A percentile compares a stretch with the other conserved stretches of the same genome.
Evolutionary conservation across 2,888 invertebrate genomes (phyloP).

Genomic region (Punctoribates punctum): DNA sequence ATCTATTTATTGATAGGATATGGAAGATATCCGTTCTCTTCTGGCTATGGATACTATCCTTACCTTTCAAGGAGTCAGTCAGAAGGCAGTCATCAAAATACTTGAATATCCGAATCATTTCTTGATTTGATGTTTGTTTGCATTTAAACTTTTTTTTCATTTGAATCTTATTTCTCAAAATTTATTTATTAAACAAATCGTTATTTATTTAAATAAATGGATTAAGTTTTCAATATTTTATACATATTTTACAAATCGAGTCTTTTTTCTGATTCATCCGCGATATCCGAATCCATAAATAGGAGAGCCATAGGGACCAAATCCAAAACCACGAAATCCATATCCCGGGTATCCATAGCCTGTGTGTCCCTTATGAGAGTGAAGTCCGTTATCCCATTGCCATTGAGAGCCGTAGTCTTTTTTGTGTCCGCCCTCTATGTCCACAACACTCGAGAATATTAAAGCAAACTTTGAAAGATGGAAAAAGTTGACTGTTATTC

Average conservation of each 20-base stretch:
- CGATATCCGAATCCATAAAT: neutral
- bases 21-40: neutral
- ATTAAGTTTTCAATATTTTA: no score
- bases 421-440: neutral
- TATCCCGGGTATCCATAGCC: neutral
- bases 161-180: no score
- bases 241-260: no score
- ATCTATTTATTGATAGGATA: neutral
- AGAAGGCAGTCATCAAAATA: no score
- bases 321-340: neutral
- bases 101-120: no score
- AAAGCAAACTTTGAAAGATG: neutral
- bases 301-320: neutral
- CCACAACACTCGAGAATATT: neutral
- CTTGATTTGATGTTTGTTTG: no score
- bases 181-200: no score
- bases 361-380: neutral
- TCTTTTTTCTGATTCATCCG: no score
- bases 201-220: no score
- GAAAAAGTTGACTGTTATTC: no score
- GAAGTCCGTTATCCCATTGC: neutral
- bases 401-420: neutral
- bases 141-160: no score
- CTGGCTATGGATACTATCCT: neutral
- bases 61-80: neutral